Percentiles rank a stretch among this genome's conserved stretches.
Evolutionary conservation across 2,797 vertebrate species (phyloP).

Genomic region (Pempheris klunzingeri): DNA sequence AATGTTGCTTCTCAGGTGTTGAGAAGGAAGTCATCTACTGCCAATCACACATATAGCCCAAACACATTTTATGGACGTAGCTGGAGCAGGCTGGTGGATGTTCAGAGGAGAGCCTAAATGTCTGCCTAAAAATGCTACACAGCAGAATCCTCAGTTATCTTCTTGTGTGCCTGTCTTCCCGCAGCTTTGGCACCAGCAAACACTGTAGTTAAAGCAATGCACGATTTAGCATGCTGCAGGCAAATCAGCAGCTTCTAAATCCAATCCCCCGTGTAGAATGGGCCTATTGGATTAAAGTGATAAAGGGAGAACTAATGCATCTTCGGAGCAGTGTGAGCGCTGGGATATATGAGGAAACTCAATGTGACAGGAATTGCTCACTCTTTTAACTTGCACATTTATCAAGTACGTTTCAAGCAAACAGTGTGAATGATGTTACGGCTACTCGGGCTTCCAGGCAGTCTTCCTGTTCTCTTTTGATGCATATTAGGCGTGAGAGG

Average conservation of each 20-base stretch:
- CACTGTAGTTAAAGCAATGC: conserved; percentile 56
- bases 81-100: conserved; percentile 1
- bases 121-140: conserved; percentile 42
- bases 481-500: conserved; percentile 48
- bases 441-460: conserved; percentile 36
- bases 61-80: conserved; percentile 37
- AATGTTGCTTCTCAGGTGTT: conserved; percentile 60
- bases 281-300: conserved; percentile 76
- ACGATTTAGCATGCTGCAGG: conserved; percentile 70
- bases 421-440: conserved; percentile 54
- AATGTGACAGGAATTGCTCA: conserved; percentile 72
- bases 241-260: conserved; percentile 76
- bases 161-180: conserved; percentile 34
- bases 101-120: conserved; percentile 37
- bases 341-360: conserved; percentile 62
- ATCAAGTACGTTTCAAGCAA: conserved; percentile 61
- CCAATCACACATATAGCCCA: conserved; percentile 46
- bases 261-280: conserved; percentile 69
- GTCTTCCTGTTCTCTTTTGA: conserved; percentile 49
- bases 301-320: conserved; percentile 74
- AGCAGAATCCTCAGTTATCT: conserved; percentile 56
- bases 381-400: conserved; percentile 68
- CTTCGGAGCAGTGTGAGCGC: conserved; percentile 55
- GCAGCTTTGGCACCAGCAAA: conserved; percentile 40
- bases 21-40: conserved; percentile 54